Base-by-base conservation (phyloP, 2,797 vertebrate genomes). In the Presbytis comata region DNA sequence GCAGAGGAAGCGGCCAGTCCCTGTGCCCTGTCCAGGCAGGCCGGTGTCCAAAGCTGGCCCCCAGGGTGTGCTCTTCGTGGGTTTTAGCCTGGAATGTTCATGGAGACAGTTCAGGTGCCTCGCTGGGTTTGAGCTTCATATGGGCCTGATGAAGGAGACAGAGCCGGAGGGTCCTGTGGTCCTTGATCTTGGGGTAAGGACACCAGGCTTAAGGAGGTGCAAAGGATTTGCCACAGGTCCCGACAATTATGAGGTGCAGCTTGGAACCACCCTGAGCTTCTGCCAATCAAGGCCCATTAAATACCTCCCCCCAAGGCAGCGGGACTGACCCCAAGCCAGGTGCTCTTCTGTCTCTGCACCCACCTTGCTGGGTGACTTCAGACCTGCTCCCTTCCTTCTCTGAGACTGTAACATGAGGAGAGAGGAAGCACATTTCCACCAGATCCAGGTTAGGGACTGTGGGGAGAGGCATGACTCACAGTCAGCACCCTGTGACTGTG, bases 71-170 rank as follows among this genome's bases (percentile, higher is more conserved):
- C 83, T n/a, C 78, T 30, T 13, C 2, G 0, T 6, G 33, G n/a
- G 11, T 22, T 44, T 28, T 0, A 3, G 36, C 24, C 74, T n/a
- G 87, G 48, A 82, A 50, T 21, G 0, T 4, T 9, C 30, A 1
- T 0, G 0, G 12, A 48, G 11, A 36, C 17, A 5, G n/a, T 17
- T 44, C 10, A 1, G 2, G 24, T 10, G 0, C 84, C 7, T 3
- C 6, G 0, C 2, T 2, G 57, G 64, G 46, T 53, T 79, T 30
- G 6, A 46, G 10, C 46, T 55, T 28, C 1, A 0, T 1, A 0
- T 8, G 14, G 1, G 17, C 17, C 11, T 3, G 3, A 8, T 0
- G 3, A 46, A 3, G 26, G 14, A 19, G 4, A n/a, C 13, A 5
- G 39, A 33, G 28, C 2, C 2, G 0, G 46, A 33, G n/a, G 44